Evolutionary conservation across 1,140 invertebrate genomes (phyloP).

Genomic region (Nasonia giraulti): DNA sequence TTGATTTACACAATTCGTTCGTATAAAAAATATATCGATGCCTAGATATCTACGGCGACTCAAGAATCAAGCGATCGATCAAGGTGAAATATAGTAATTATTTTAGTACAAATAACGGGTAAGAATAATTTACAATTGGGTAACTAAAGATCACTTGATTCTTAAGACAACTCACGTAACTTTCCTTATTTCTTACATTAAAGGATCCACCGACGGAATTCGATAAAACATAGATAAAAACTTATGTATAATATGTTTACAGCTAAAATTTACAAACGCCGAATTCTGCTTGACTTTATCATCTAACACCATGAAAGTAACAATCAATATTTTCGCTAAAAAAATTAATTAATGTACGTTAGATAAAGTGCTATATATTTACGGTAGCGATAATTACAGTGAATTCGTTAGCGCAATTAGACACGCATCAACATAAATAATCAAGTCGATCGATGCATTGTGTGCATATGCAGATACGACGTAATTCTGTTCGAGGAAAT

Average conservation of each 20-base stretch:
- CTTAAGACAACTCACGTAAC: not conserved
- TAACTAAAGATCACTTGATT: constrained; percentile 41
- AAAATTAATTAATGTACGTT: not conserved
- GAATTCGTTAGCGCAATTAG: not conserved
- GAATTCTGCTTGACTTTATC: constrained; percentile 5
- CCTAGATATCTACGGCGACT: not conserved
- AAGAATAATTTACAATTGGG: constrained; percentile 27
- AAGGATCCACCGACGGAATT: not conserved
- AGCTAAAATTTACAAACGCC: constrained; percentile 40
- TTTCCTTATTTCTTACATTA: not conserved
- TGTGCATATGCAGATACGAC: not conserved
- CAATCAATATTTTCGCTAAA: constrained; percentile 35
- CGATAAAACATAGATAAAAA: not conserved
- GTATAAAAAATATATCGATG: constrained; percentile 29
- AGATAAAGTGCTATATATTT: not conserved
- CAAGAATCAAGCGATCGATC: constrained; percentile 35
- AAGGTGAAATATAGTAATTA: not conserved
- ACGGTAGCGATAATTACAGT: not conserved
- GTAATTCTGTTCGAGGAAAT: not conserved
- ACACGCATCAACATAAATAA: constrained; percentile 23
- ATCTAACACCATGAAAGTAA: constrained; percentile 44
- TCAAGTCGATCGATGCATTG: not conserved
- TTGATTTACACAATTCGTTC: not conserved
- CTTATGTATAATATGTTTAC: constrained; percentile 18
- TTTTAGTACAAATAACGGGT: constrained; percentile 3